Evolutionary conservation across 2,113 vertebrate genomes (phyloP).

Genomic region (Cyprinus carpio): DNA sequence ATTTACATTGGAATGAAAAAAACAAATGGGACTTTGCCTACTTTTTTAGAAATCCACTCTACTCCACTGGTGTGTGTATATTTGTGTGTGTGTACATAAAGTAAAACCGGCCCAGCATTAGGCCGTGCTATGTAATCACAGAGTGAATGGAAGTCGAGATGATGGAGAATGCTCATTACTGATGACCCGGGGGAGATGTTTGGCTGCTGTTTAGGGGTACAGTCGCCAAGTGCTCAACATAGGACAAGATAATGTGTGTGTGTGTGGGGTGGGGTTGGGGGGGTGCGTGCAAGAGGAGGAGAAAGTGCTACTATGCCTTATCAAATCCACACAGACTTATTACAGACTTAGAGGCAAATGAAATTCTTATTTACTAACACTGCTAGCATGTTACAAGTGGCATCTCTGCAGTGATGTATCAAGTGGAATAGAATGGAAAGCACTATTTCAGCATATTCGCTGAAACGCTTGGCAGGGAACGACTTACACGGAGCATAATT

Average conservation of each 20-base stretch:
- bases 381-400: constrained; percentile 24
- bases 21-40: not conserved
- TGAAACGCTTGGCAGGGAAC: constrained; percentile 22
- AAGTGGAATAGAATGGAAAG: not conserved
- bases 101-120: constrained; percentile 41
- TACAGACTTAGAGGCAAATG: constrained; percentile 32
- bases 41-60: not conserved
- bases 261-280: not conserved
- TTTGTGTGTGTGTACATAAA: constrained; percentile 1
- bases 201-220: constrained; percentile 57
- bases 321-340: constrained; percentile 41
- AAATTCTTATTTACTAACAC: constrained; percentile 37
- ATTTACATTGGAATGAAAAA: constrained; percentile 8
- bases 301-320: constrained; percentile 3
- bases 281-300: constrained; percentile 1
- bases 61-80: constrained; percentile 8
- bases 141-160: constrained; percentile 50
- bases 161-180: constrained; percentile 68
- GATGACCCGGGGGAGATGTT: constrained; percentile 69
- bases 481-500: constrained; percentile 41
- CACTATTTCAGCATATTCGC: not conserved
- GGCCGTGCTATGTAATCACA: constrained; percentile 52
- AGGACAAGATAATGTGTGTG: constrained; percentile 48
- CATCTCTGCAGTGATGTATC: constrained; percentile 10
- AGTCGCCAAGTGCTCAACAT: constrained; percentile 62